Conservation (phyloP, 1,140 invertebrate genomes). For the Drosophila biarmipes region DNA sequence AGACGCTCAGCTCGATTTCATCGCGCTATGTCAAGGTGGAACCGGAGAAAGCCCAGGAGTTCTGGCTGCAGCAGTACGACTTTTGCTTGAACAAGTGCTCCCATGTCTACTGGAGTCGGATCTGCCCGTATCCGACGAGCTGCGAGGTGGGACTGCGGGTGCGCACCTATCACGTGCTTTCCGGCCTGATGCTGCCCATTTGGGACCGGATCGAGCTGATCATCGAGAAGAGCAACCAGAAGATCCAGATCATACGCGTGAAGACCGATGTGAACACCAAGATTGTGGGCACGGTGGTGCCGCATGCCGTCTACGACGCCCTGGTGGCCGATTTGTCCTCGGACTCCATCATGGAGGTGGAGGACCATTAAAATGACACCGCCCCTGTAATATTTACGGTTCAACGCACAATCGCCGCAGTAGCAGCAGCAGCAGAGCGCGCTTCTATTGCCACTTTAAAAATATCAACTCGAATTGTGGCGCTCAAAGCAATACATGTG, state of each 20-base stretch:
- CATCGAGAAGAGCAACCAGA: conserved; percentile 39
- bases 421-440: neutral
- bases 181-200: conserved; percentile 65
- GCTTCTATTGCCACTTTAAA: conserved; percentile 61
- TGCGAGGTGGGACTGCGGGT: conserved; percentile 57
- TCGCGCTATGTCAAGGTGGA: conserved; percentile 48
- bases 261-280: conserved; percentile 56
- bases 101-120: conserved; percentile 55
- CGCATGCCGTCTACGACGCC: conserved; percentile 49
- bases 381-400: neutral
- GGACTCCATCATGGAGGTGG: conserved; percentile 32
- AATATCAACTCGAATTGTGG: conserved; percentile 77
- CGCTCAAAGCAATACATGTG: conserved; percentile 64
- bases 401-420: conserved; percentile 15
- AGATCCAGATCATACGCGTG: conserved; percentile 70
- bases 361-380: conserved; percentile 15
- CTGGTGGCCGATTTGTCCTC: conserved; percentile 52
- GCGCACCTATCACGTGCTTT: conserved; percentile 66
- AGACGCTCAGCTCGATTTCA: conserved; percentile 40
- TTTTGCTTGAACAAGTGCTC: conserved; percentile 51
- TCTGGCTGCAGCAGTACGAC: conserved; percentile 53
- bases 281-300: conserved; percentile 70
- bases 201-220: conserved; percentile 65
- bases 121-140: conserved; percentile 30
- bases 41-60: conserved; percentile 24